Evolutionary conservation across 2,797 vertebrate species (phyloP).

Genomic region (Pogoniulus pusillus): DNA sequence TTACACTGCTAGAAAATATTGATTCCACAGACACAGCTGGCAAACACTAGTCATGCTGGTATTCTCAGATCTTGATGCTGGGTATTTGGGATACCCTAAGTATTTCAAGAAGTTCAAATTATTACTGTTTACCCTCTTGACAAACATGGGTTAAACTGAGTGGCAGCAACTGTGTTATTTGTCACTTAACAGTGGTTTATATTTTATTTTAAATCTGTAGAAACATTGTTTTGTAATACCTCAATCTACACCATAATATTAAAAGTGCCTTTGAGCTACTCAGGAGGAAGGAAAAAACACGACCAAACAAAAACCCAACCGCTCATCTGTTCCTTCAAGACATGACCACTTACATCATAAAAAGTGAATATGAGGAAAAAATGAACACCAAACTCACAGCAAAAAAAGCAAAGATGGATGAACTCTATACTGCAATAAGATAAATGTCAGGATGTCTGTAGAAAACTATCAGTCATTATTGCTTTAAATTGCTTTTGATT

Average conservation of each 20-base stretch:
- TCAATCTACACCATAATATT: constrained; percentile 77
- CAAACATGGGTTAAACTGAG: constrained; percentile 57
- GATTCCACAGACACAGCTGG: constrained; percentile 71
- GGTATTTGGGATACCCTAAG: constrained; percentile 52
- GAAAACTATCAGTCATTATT: constrained; percentile 70
- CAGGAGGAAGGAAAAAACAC: neutral
- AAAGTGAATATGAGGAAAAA: constrained; percentile 75
- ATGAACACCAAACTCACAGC: constrained; percentile 74
- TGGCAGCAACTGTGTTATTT: constrained; percentile 64
- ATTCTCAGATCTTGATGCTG: constrained; percentile 55
- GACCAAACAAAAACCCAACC: no score
- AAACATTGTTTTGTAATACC: constrained; percentile 71
- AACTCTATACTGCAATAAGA: constrained; percentile 56
- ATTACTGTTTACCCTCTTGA: constrained; percentile 55
- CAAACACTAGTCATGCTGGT: constrained; percentile 54
- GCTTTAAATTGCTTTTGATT: constrained; percentile 68
- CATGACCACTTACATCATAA: constrained; percentile 71
- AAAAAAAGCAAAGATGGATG: constrained; percentile 67
- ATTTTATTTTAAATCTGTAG: constrained; percentile 79
- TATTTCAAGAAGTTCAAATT: constrained; percentile 62
- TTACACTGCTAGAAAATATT: constrained; percentile 64
- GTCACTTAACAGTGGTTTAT: constrained; percentile 76
- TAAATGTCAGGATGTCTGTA: constrained; percentile 59
- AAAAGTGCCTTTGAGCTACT: constrained; percentile 76
- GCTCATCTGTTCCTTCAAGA: constrained; percentile 68